phyloP scores from a whole-genome alignment of 2,797 vertebrate species.

The Pipistrellus kuhlii region DNA sequence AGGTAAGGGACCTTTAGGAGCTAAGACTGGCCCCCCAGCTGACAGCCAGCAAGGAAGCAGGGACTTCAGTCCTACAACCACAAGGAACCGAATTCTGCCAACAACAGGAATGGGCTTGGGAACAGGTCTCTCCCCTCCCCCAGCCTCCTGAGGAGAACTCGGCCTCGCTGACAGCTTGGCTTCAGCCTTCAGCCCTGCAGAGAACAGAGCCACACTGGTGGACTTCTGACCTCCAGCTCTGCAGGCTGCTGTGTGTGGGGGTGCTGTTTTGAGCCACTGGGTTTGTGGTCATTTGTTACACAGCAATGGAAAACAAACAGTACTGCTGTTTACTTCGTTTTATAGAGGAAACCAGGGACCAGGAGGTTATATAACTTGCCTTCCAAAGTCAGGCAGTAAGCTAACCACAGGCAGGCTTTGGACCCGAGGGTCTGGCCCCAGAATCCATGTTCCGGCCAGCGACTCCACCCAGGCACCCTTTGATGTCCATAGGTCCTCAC shows the following conservation, averaged over 20 bases:
- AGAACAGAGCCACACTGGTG: not conserved
- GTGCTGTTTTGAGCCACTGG: not conserved
- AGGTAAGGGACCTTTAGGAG: not conserved
- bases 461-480: not conserved
- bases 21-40: not conserved
- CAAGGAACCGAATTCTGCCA: slow-evolving; percentile 27
- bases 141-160: not conserved
- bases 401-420: not conserved
- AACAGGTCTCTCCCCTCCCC: not conserved
- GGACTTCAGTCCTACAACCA: not conserved
- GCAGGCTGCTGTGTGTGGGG: too few relatives aligned
- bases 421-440: not conserved
- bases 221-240: not conserved
- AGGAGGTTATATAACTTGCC: not conserved
- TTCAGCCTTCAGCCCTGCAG: not conserved
- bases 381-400: not conserved
- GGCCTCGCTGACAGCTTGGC: not conserved
- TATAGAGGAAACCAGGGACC: not conserved
- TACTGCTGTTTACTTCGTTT: not conserved
- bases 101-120: not conserved
- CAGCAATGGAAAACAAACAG: not conserved
- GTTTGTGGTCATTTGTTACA: not conserved
- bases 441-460: not conserved
- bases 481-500: not conserved
- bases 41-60: not conserved